Base-by-base conservation (phyloP, 2,797 vertebrate species). In the Lycodopsis pacificus region DNA sequence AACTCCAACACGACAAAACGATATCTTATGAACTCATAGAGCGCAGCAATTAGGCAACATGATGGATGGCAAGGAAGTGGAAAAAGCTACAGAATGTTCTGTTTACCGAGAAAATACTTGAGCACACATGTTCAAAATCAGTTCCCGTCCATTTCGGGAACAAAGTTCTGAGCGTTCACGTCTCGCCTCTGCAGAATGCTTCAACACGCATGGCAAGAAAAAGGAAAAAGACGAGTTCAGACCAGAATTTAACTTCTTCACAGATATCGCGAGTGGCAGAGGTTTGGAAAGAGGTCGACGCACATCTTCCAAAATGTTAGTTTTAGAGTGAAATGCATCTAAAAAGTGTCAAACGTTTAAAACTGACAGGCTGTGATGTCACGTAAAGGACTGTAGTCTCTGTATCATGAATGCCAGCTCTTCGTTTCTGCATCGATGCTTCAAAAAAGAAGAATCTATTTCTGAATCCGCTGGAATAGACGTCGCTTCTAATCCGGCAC, bases 401-500 rank as follows among this genome's bases (percentile, higher is more conserved):
- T 17, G 42, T 6, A 48, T 62, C 49, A 17, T 10, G 1, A 42
- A 10, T 53, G 42, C 20, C 62, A 79, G 56, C 48, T 65, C 17
- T 13, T 49, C 54, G 3, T 11, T 73, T 51, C 61, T 25, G 51
- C n/a, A 32, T 65, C 62, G 20, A 32, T 7, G 46, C 44, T 25
- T n/a, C 44, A 71, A 81, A 70, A 51, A 32, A 17, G 4, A 65
- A 51, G 32, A 6, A 36, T 34, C 46, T 49, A 4, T 34, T 46
- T 63, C n/a, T 51, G 22, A 62, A 40, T 56, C 27, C 20, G 13
- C 27, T 59, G 14, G 11, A 68, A 73, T 22, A 54, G 40, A 63
- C 20, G 57, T 59, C 5, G 4, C 63, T 62, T 54, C 10, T 48
- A 64, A 54, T 79, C 73, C 54, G 40, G 42, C 63, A 68, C 57